These are phyloP conservation scores for Drosophila grimshawi DNA, from an alignment of 1,140 invertebrate species.

Conservation along the genomic window DNA sequence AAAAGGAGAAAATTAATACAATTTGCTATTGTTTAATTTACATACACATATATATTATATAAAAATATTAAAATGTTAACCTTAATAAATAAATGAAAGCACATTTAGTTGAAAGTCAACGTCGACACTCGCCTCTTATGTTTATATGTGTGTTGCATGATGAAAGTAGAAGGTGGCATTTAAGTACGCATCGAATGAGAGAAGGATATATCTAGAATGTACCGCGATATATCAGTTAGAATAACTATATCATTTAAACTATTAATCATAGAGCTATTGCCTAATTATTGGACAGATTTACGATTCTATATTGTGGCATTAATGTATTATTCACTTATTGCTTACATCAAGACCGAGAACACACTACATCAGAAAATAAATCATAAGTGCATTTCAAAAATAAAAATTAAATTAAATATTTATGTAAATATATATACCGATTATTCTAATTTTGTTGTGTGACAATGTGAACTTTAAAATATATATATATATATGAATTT, in stretches of 20 bases:
- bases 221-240: too few species aligned
- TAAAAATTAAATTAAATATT: not conserved
- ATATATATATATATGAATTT: too few species aligned
- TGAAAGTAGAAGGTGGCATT: slow-evolving; percentile 17
- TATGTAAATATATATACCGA: too few species aligned
- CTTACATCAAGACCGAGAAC: not conserved
- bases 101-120: slow-evolving; percentile 13
- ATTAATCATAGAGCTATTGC: too few species aligned
- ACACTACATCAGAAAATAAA: not conserved
- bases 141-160: slow-evolving; percentile 12
- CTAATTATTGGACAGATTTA: too few species aligned
- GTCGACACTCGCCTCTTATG: slow-evolving; percentile 5
- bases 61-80: slow-evolving; percentile 9
- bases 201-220: not conserved
- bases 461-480: too few species aligned
- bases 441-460: too few species aligned
- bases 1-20: slow-evolving; percentile 12
- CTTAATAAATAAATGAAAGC: slow-evolving; percentile 21
- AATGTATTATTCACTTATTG: not conserved
- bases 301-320: not conserved
- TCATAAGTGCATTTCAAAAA: not conserved
- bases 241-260: too few species aligned
- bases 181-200: not conserved
- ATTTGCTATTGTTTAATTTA: slow-evolving; percentile 45
- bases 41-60: slow-evolving; percentile 6